Evolutionary conservation across 2,888 invertebrate genomes (phyloP), one percentile per base, ranked within the genome.

Genomic region (Adela reaumurella): DNA sequence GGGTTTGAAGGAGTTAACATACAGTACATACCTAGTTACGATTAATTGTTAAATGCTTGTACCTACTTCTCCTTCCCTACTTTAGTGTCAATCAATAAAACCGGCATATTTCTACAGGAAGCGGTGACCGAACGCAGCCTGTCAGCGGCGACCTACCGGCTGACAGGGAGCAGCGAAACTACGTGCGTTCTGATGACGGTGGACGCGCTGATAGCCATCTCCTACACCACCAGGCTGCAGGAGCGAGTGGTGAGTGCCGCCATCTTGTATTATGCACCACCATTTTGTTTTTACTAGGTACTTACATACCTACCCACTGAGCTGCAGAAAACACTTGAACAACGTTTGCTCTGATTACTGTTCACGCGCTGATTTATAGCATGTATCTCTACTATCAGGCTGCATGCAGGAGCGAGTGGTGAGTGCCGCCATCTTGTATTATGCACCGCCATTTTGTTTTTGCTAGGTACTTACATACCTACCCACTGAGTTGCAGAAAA

Each of bases 121-220:
- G 62, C 72, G 51, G 68, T 64, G 3, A 77, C 78, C 16, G 77
- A 77, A 51, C 59, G 77, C 11, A 76, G 67, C 54, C 55, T 77
- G 48, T 74, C 76, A 56, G 74, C 82, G 19, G 81, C 82, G 11
- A 72, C 87, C 11, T 91, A 90, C 62, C 81, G 90, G 44, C 77
- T 89, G 24, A 83, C 85, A 56, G 83, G 85, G 42, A 82, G 84
- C 53, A 85, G 84, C 48, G 90, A 87, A 1, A 85, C 86, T 53
- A 90, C 92, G 1, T 92, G 92, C 62, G 91, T 92, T 55, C 71
- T 92, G 20, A 79, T 92, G 24, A 84, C 84, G 55, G 88, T 89
- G 18, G 92, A 92, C 63, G 92, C 88, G 0, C 67, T 92, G 4
- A 82, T 92, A 41, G 83, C 83, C 54, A 85, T 89, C 58, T 84